phyloP scores from a whole-genome alignment of 2,888 invertebrate genomes.

The Patella depressa region DNA sequence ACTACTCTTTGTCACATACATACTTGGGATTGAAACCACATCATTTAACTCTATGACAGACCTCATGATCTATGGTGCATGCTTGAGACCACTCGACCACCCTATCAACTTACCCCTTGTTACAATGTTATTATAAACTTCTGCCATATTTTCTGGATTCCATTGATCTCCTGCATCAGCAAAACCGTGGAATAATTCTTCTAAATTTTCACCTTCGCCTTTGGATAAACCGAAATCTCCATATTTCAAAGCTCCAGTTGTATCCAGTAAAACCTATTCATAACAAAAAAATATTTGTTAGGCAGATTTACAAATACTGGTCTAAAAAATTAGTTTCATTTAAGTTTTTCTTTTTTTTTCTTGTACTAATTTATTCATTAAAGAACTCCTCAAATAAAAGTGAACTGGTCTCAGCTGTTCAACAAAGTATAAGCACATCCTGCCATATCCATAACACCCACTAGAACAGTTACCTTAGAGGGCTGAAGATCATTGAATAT shows the following conservation, averaged over 20 bases:
- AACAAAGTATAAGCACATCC: no score
- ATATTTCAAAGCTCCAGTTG: conserved; percentile 68
- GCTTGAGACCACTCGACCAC: no score
- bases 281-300: conserved; percentile 12
- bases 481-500: conserved; percentile 70
- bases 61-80: no score
- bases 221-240: conserved; percentile 70
- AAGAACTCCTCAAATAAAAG: no score
- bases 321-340: not conserved
- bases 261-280: conserved; percentile 69
- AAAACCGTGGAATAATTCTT: conserved; percentile 68
- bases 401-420: no score
- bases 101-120: conserved; percentile 44
- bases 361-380: no score
- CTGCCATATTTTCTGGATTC: conserved; percentile 50
- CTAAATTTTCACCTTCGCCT: conserved; percentile 69
- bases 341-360: not conserved
- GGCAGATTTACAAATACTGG: no score
- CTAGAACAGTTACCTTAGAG: conserved; percentile 60
- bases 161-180: conserved; percentile 63
- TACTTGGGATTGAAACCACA: no score
- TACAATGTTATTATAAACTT: conserved; percentile 48
- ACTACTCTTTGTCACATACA: no score
- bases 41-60: no score
- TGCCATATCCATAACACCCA: no score